Evolutionary conservation across 92 coral and sea anemone genomes (phyloP), one percentile per base, ranked within the genome.

Genomic region (Palythoa grandis): DNA sequence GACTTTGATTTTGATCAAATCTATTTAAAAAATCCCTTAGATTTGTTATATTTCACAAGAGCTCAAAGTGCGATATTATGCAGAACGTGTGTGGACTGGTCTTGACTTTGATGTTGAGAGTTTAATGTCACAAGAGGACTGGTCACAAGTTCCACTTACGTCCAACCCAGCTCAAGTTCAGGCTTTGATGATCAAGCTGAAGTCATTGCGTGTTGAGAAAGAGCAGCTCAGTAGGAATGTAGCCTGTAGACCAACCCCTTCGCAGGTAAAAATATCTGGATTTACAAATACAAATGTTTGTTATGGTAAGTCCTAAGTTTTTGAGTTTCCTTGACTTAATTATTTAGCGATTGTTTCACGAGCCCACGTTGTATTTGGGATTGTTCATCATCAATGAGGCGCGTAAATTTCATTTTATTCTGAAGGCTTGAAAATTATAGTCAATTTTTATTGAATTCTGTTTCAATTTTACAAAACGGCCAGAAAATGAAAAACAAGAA

Each of bases 31-130:
- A 22, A 24, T 53, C 67, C 72, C 74, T 40, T 67, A 97, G 99
- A 86, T 97, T 71, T 43, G 70, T n/a, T 88, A 93, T 39, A 68
- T 93, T 11, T 78, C 80, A 60, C 85, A 91, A 48, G 99, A 97
- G 70, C 84, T 94, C 13, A 85, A 92, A 38, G 95, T 95, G 38
- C 91, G 99, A 35, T 85, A 80, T 35, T 77, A 74, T 40, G 98
- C 96, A 11, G 99, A 97, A 80, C 90, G 82, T 52, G 40, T 83
- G 2, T 95, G 98, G 98, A 93, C 98, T 53, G 99, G 99, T 39
- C 66, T 88, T 47, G 72, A 63, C 24, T 70, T 83, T 35, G 78
- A 73, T 50, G 14, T 86, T 10, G 95, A 90, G 73, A 37, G 57
- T 2, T 72, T 91, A 53, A 77, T 88, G 16, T 56, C 73, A 52